A percentile compares a stretch with the other conserved stretches of the same genome.
Conservation (phyloP, 2,797 vertebrate species). For the Rhodeus uyekii region DNA sequence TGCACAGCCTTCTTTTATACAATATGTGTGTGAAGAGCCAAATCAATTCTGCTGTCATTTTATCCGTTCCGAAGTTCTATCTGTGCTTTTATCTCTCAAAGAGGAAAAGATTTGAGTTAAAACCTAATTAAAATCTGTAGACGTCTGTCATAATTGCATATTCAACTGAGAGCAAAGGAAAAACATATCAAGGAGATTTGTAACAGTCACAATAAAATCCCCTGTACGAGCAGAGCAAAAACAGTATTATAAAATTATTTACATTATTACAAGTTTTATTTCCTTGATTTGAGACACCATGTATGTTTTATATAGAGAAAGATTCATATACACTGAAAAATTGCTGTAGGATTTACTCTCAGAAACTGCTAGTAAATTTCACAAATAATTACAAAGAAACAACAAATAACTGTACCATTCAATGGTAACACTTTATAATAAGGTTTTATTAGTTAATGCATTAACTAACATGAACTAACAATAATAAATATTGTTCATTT, state of each 20-base stretch:
- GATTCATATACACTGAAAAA: neutral
- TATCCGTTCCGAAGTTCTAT: slow-evolving; percentile 36
- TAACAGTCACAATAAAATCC: neutral
- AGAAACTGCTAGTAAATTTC: neutral
- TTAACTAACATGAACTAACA: too few relatives aligned
- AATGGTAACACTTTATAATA: too few relatives aligned
- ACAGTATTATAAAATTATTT: neutral
- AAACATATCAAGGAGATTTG: neutral
- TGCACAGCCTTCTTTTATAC: slow-evolving; percentile 24
- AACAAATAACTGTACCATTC: too few relatives aligned
- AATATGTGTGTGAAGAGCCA: neutral
- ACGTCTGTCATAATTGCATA: slow-evolving; percentile 33
- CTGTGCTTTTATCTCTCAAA: slow-evolving; percentile 17
- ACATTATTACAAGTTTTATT: neutral
- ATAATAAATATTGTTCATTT: too few relatives aligned
- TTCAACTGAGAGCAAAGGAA: neutral
- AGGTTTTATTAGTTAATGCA: too few relatives aligned
- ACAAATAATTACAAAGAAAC: neutral
- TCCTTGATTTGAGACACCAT: neutral
- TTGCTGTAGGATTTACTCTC: neutral
- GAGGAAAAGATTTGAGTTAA: slow-evolving; percentile 29
- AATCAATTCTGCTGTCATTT: slow-evolving; percentile 30
- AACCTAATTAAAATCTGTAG: slow-evolving; percentile 40
- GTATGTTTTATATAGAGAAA: neutral
- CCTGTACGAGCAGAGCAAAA: neutral